Conservation (phyloP, 2,888 invertebrate genomes). For the Phaonia tiefii region DNA sequence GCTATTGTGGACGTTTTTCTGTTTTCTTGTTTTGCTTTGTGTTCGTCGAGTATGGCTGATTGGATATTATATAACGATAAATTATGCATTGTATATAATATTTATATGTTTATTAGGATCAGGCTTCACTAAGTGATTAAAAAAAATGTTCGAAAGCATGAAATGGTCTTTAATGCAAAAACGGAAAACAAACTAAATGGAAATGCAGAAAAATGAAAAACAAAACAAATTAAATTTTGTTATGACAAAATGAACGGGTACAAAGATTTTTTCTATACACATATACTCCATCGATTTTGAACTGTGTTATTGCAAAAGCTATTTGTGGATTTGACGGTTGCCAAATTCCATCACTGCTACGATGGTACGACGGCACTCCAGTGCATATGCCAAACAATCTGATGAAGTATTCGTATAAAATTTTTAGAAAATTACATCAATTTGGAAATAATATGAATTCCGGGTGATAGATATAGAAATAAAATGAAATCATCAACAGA, state of each 20-base stretch:
- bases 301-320: not conserved
- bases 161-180: slow-evolving; percentile 79
- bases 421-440: slow-evolving; percentile 5
- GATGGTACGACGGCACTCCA: slow-evolving; percentile 2
- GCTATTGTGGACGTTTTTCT: not conserved
- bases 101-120: slow-evolving; percentile 73
- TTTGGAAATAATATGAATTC: slow-evolving; percentile 44
- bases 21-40: slow-evolving; percentile 18
- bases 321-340: too few relatives aligned
- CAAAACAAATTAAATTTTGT: too few relatives aligned
- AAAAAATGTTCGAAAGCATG: slow-evolving; percentile 76
- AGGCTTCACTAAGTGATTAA: slow-evolving; percentile 76
- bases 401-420: slow-evolving; percentile 7
- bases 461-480: not conserved
- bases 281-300: too few relatives aligned
- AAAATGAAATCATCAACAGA: slow-evolving; percentile 35
- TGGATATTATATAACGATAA: slow-evolving; percentile 61
- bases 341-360: too few relatives aligned
- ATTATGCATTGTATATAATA: slow-evolving; percentile 67
- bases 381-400: not conserved
- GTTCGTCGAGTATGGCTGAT: slow-evolving; percentile 20
- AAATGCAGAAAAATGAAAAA: slow-evolving; percentile 13
- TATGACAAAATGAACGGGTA: slow-evolving; percentile 7
- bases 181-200: not conserved
- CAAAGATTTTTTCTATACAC: not conserved